phyloP scores from a whole-genome alignment of 2,113 vertebrate species.

The Porphyrio hochstetteri region DNA sequence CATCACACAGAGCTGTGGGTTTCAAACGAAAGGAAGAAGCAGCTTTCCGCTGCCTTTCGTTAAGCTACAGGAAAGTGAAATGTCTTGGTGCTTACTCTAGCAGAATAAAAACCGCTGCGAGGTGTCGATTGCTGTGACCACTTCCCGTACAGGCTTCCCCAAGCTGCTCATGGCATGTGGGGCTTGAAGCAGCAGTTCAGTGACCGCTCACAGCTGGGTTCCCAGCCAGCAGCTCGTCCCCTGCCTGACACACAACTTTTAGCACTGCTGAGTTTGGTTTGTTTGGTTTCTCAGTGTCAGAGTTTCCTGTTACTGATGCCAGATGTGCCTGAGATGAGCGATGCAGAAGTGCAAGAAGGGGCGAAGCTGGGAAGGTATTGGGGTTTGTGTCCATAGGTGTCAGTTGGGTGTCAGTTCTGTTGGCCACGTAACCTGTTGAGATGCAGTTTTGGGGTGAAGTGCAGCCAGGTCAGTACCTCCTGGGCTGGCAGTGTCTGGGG shows the following conservation, averaged over 20 bases:
- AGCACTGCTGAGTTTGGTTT: not conserved
- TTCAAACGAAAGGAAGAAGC: not conserved
- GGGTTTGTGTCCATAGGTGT: fast-evolving
- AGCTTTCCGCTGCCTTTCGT: not conserved
- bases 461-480: not conserved
- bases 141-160: not conserved
- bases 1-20: not conserved
- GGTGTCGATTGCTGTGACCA: not conserved
- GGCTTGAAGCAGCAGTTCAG: not conserved
- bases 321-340: not conserved
- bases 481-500: not conserved
- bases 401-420: not conserved
- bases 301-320: constrained; percentile 23
- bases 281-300: not conserved
- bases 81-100: not conserved
- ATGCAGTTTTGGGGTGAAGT: not conserved
- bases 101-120: not conserved
- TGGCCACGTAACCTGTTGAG: not conserved
- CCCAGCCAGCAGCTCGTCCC: not conserved
- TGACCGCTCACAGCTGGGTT: not conserved
- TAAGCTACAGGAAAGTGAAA: not conserved
- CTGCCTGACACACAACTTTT: not conserved
- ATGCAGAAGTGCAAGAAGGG: not conserved
- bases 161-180: not conserved
- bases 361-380: not conserved